Evolutionary conservation across 2,888 invertebrate species (phyloP), one percentile per base, ranked within the genome.

Genomic region (Patella caerulea): DNA sequence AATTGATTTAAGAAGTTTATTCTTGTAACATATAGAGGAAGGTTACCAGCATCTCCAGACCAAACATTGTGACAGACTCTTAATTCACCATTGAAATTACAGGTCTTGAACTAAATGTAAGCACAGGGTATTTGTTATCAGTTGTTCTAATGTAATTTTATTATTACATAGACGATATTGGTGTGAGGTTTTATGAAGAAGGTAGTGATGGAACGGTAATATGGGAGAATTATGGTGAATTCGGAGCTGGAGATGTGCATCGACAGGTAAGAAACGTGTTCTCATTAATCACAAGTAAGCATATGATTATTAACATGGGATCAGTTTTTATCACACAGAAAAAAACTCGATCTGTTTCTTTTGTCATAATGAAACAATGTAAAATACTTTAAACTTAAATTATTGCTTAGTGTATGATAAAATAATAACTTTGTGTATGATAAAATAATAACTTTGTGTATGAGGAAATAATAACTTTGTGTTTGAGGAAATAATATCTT

Each of bases 141-240:
- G 73, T 19, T 73, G 3, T 17, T 54, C 11, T 19, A 56, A 19
- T 56, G 7, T 52, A 14, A 74, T 34, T 55, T 56, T 70, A 75
- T 55, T 74, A 80, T 73, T 73, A 89, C 88, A 19, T 91, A 93
- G 98, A 98, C 92, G 98, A 98, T 91, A 96, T 98, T 83, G 94
- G 95, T 85, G 95, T 98, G 82, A 93, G 96, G 81, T 97, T 98
- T 93, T 97, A 93, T 92, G 96, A 98, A 92, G 95, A 95, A 91
- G 93, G 95, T 79, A 93, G 94, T 74, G 94, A 95, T 84, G 95
- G 94, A 1, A 92, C 93, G 70, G 88, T 94, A 0, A 92, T 94
- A 76, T 98, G 98, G 98, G 96, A 97, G 93, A 96, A 94, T 76
- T 94, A 93, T 82, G 98, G 96, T 5, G 96, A 96, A 88, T 96